Evolutionary conservation across 2,888 invertebrate species (phyloP), one percentile per base, ranked within the genome.

Genomic region (Lithodes maja): DNA sequence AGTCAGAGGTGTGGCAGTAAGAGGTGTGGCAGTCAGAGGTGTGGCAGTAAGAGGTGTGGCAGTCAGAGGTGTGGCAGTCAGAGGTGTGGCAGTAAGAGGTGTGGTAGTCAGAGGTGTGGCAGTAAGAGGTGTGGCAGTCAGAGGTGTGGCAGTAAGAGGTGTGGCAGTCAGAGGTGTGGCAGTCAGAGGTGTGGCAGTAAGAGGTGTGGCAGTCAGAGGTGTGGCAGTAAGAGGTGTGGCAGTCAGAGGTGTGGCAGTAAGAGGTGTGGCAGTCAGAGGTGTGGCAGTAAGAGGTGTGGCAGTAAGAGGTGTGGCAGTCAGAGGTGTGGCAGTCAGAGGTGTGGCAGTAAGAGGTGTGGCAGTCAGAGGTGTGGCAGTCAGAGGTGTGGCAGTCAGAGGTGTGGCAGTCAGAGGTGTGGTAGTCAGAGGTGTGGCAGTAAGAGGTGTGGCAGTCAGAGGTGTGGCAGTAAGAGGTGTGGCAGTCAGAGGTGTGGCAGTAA

Each of bases 201-300:
- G 74, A 12, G 5, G 74, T 9, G 74, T 74, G 74, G n/a, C n/a
- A n/a, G n/a, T n/a, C n/a, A n/a, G n/a, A n/a, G n/a, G 74, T 74
- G 33, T 3, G 74, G 5, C 9, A 17, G 74, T 12, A 3, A 74
- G 15, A 3, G 74, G 3, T 5, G 5, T 74, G 15, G n/a, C n/a
- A 74, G n/a, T 12, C 3, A 17, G 74, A 3, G 74, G 15, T 5
- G 74, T 9, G 15, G 33, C 9, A 17, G 50, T 3, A 50, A 50
- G 9, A 50, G 78, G 50, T 7, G 49, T 15, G 78, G 9, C 7
- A 78, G 78, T 3, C 50, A 50, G n/a, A 12, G 12, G 17, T 9
- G 74, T n/a, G 74, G 74, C 3, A n/a, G 74, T 3, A n/a, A n/a
- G 74, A 74, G 74, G 74, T n/a, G 17, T 3, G n/a, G 74, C n/a